Percentiles rank a stretch among this genome's conserved stretches.
Conservation (phyloP, 2,113 vertebrate species). For the Vidua chalybeata region DNA sequence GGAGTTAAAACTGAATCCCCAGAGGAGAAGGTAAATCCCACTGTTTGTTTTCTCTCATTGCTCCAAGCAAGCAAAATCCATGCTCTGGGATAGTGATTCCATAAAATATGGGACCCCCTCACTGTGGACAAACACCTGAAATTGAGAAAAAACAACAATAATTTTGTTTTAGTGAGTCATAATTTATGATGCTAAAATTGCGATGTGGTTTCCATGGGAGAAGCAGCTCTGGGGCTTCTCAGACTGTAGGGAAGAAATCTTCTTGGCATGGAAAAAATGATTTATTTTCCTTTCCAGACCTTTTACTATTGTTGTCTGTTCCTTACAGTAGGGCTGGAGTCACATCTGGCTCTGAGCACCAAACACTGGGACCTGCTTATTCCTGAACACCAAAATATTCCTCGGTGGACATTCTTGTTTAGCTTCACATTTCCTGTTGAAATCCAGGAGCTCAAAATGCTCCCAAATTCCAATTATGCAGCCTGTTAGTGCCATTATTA, state of each 20-base stretch:
- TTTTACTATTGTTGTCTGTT: background rate
- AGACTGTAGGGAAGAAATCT: background rate
- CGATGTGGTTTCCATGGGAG: background rate
- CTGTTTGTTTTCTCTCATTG: conserved; percentile 10
- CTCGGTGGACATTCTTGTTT: background rate
- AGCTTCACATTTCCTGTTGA: background rate
- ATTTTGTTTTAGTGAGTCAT: background rate
- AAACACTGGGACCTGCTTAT: background rate
- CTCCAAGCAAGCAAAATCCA: conserved; percentile 29
- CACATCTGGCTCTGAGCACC: background rate
- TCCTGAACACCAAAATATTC: background rate
- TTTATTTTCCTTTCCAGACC: background rate
- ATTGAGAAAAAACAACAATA: background rate
- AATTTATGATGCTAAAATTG: background rate
- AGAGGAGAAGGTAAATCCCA: conserved; percentile 11
- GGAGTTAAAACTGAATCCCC: conserved; percentile 24
- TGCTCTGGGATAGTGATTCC: conserved; percentile 23
- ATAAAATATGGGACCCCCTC: background rate
- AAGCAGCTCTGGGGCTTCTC: background rate
- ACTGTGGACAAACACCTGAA: background rate
- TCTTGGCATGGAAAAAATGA: background rate
- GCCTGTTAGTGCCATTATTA: background rate
- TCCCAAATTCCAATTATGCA: background rate
- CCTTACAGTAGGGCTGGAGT: background rate
- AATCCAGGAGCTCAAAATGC: background rate